Percentiles rank a stretch among this genome's conserved stretches.
phyloP scores from a whole-genome alignment of 2,113 vertebrate species.

The Ochotona princeps region DNA sequence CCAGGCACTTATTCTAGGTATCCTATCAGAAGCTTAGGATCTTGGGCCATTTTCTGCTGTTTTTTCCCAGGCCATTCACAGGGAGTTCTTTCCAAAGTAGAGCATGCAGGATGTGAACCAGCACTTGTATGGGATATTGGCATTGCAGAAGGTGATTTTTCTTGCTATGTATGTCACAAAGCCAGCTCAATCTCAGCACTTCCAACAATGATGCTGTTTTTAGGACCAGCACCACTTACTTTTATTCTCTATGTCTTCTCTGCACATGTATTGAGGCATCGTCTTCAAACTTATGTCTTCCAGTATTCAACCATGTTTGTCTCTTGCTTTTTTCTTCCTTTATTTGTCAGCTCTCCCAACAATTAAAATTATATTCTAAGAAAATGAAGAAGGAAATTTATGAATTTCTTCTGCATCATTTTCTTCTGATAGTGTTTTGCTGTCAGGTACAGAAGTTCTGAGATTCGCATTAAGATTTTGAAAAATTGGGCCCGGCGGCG shows the following conservation, averaged over 20 bases:
- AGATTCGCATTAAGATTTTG: background rate
- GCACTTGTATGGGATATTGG: too few relatives aligned
- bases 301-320: background rate
- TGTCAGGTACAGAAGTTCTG: background rate
- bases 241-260: background rate
- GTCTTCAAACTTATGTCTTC: slow-evolving; percentile 14
- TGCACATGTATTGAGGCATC: background rate
- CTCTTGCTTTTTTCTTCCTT: background rate
- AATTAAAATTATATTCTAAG: background rate
- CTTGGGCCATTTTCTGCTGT: too few relatives aligned
- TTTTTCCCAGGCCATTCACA: too few relatives aligned
- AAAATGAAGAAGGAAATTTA: background rate
- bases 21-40: too few relatives aligned
- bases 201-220: background rate
- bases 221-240: background rate
- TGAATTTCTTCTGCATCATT: background rate
- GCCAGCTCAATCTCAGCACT: background rate
- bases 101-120: too few relatives aligned
- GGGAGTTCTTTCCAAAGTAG: too few relatives aligned
- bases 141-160: too few relatives aligned
- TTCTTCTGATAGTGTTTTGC: background rate
- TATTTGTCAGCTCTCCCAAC: background rate
- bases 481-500: too few relatives aligned
- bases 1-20: too few relatives aligned
- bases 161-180: too few relatives aligned